Evolutionary conservation across 2,113 vertebrate species (phyloP).

Genomic region (Telmatochromis brichardi): DNA sequence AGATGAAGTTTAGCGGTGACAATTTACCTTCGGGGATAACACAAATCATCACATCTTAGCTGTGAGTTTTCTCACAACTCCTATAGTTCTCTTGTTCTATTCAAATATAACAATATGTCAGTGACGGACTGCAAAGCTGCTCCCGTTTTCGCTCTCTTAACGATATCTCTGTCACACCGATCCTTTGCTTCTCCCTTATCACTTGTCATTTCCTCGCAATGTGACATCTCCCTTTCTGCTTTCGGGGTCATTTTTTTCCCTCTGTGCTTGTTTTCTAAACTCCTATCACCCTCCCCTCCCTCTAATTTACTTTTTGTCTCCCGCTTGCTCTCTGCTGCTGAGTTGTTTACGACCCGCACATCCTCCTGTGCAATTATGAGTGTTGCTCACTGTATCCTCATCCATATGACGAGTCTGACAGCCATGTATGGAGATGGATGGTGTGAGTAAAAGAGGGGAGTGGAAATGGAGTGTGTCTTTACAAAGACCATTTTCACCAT

Average conservation of each 20-base stretch:
- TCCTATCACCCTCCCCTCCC: neutral
- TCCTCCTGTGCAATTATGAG: conserved; percentile 44
- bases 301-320: neutral
- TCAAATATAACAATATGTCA: neutral
- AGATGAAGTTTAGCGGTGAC: neutral
- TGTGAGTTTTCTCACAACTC: neutral
- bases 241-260: neutral
- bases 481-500: conserved; percentile 35
- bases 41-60: neutral
- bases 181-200: neutral
- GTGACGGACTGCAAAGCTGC: neutral
- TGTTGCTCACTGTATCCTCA: conserved; percentile 30
- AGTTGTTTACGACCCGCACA: conserved; percentile 31
- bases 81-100: neutral
- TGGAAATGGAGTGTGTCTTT: conserved; percentile 33
- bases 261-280: neutral
- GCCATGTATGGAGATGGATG: conserved; percentile 28
- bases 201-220: neutral
- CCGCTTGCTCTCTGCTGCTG: neutral
- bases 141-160: neutral
- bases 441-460: neutral
- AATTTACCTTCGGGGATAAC: neutral
- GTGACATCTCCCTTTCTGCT: neutral
- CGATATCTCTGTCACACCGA: neutral
- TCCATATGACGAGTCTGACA: conserved; percentile 27